Conservation (phyloP, 2,888 invertebrate species). For the Gasteruption jaculator region DNA sequence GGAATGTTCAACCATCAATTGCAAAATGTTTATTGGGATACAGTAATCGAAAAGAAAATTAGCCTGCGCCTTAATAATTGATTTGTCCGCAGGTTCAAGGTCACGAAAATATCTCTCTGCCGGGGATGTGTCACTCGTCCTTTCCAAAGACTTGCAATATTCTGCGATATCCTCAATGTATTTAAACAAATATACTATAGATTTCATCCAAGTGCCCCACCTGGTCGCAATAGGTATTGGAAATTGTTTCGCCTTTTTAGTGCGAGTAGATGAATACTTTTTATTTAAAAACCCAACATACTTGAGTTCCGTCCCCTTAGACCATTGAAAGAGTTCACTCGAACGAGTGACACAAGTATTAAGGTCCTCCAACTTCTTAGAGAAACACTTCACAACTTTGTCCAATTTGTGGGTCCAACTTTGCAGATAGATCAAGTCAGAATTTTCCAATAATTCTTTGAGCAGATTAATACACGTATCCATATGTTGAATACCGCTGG, state of each 20-base stretch:
- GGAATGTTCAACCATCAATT: background rate
- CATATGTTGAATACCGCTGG: too few species aligned
- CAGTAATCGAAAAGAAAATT: background rate
- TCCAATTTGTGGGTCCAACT: too few species aligned
- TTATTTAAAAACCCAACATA: background rate
- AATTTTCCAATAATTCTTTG: too few species aligned
- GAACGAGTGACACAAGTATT: background rate
- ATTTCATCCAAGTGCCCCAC: constrained; percentile 2
- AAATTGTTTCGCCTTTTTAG: background rate
- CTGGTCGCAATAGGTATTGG: background rate
- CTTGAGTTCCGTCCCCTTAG: background rate
- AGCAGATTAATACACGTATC: too few species aligned
- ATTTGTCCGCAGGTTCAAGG: background rate
- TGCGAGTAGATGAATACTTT: background rate
- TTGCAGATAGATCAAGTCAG: too few species aligned
- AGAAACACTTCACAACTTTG: too few species aligned
- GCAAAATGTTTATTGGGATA: background rate
- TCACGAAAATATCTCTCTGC: background rate
- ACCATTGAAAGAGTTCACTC: background rate
- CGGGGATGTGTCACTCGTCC: background rate
- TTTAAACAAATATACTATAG: background rate
- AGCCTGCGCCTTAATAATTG: constrained; percentile 1
- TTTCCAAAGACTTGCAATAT: background rate
- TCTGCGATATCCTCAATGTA: background rate
- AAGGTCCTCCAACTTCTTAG: background rate